These are phyloP conservation scores for Heteropelma amictum DNA, from an alignment of 2,888 invertebrate genomes.

Conservation along the genomic window DNA sequence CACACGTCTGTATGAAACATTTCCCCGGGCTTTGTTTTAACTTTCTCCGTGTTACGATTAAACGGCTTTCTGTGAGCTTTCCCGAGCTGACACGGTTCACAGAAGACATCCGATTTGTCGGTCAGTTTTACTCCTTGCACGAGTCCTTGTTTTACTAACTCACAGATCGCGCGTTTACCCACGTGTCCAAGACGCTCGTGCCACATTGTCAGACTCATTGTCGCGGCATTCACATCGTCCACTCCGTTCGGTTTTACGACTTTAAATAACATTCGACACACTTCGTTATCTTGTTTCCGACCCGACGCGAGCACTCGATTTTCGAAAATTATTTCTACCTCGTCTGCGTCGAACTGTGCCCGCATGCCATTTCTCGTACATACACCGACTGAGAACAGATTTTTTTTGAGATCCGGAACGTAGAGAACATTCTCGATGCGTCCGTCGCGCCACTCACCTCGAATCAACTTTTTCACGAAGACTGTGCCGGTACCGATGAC, in stretches of 20 bases:
- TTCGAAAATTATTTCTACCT: conserved; percentile 10
- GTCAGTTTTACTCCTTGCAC: conserved; percentile 4
- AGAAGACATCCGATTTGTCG: conserved; percentile 14
- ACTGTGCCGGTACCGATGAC: conserved; percentile 56
- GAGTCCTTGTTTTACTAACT: conserved; percentile 1
- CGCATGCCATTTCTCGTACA: neutral
- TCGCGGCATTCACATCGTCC: neutral
- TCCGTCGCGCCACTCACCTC: neutral
- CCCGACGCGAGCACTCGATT: neutral
- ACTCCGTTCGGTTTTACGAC: neutral
- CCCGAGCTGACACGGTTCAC: conserved; percentile 31
- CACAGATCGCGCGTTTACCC: conserved; percentile 9
- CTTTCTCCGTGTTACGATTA: neutral
- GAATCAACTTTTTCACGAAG: conserved; percentile 8
- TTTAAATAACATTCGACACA: neutral
- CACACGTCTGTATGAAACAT: conserved; percentile 15
- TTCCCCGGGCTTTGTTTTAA: neutral
- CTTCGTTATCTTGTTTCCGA: neutral
- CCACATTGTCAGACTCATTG: conserved; percentile 26
- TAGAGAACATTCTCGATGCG: conserved; percentile 17
- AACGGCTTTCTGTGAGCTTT: conserved; percentile 22
- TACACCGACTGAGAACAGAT: conserved; percentile 55
- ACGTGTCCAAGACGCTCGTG: conserved; percentile 54
- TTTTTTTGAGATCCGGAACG: conserved; percentile 52
- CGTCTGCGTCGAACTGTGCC: neutral